phyloP scores from a whole-genome alignment of 2,113 vertebrate species.

The Protobothrops mucrosquamatus region DNA sequence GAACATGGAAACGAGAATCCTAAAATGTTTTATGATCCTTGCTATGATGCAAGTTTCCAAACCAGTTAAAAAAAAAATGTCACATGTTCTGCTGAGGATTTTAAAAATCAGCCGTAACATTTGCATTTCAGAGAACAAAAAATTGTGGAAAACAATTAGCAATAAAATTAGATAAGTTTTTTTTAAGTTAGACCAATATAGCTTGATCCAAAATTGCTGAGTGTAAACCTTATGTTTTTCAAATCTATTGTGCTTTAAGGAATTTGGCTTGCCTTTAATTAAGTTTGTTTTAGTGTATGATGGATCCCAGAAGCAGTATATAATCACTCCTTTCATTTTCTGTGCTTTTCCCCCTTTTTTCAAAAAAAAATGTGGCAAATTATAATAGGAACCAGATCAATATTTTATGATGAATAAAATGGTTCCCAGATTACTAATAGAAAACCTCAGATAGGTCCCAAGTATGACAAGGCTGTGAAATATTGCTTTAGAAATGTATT shows the following conservation, averaged over 20 bases:
- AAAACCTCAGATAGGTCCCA: background rate
- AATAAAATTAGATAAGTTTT: background rate
- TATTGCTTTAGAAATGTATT: background rate
- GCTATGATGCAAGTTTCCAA: constrained; percentile 7
- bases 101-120: background rate
- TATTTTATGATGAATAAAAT: background rate
- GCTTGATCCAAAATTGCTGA: background rate
- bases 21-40: constrained; percentile 20
- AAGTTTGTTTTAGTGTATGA: background rate
- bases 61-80: background rate
- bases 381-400: background rate
- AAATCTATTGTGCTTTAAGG: background rate
- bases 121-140: background rate
- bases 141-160: background rate
- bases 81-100: background rate
- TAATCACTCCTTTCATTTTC: background rate
- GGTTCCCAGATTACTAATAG: background rate
- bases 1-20: constrained; percentile 46
- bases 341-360: background rate
- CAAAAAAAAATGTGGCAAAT: background rate
- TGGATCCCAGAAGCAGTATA: background rate
- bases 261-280: background rate
- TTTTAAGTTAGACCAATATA: background rate
- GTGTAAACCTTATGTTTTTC: background rate
- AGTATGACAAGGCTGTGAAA: background rate